Evolutionary conservation across 2,888 invertebrate genomes (phyloP).

Genomic region (Erpobdella octoculata): DNA sequence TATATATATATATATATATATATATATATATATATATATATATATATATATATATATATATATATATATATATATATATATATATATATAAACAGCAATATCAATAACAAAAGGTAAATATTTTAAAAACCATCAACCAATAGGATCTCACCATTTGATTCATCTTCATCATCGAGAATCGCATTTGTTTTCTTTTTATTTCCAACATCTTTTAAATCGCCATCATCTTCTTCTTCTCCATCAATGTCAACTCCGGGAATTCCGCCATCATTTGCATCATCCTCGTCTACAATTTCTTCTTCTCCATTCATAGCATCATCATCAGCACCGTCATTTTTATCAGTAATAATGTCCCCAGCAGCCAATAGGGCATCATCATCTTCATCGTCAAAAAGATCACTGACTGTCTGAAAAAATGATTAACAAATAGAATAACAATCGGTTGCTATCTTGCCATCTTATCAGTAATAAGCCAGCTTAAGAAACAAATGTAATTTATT

Average conservation of each 20-base stretch:
- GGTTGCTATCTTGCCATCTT: neutral
- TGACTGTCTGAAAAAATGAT: neutral
- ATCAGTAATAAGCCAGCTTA: too few species aligned
- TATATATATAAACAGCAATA: too few species aligned
- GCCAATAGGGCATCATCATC: constrained; percentile 14
- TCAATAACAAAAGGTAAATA: too few species aligned
- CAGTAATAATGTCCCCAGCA: neutral
- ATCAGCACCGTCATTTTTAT: constrained; percentile 9
- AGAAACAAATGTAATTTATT: too few species aligned
- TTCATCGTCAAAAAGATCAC: constrained; percentile 17
- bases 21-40: too few species aligned
- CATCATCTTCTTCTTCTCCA: constrained; percentile 21
- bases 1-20: too few species aligned
- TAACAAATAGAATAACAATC: neutral
- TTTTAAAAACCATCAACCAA: too few species aligned
- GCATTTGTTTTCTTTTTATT: neutral
- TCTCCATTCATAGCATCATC: neutral
- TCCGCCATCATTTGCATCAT: constrained; percentile 22
- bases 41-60: too few species aligned
- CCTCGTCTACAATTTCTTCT: neutral
- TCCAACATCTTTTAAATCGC: constrained; percentile 1
- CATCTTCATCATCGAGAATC: constrained; percentile 21
- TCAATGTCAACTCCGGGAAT: constrained; percentile 25
- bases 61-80: too few species aligned
- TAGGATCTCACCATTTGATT: too few species aligned